Evolutionary conservation across 2,113 vertebrate species (phyloP).

Genomic region (Microcebus griseorufus): DNA sequence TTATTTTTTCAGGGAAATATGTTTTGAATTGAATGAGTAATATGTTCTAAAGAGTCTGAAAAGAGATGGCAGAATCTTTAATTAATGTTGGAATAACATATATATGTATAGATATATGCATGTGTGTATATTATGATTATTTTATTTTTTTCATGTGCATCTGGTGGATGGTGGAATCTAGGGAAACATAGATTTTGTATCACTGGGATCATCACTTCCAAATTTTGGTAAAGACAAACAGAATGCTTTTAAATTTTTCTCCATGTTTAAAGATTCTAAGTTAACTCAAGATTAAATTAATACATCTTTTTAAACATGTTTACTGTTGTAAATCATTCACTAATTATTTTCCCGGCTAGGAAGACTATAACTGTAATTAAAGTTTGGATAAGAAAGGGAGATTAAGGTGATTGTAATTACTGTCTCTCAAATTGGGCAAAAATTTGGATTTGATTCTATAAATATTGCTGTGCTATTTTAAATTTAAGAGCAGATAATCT

Average conservation of each 20-base stretch:
- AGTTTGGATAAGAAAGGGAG: neutral
- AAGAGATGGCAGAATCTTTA: neutral
- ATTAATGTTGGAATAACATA: neutral
- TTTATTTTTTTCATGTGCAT: neutral
- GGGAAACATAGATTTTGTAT: neutral
- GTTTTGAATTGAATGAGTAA: neutral
- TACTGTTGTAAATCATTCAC: neutral
- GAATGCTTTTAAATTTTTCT: neutral
- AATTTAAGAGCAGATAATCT: neutral
- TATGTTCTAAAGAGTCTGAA: neutral
- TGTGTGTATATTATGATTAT: neutral
- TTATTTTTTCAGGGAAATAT: neutral
- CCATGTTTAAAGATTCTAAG: neutral
- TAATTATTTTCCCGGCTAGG: neutral
- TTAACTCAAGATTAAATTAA: neutral
- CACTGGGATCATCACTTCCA: neutral
- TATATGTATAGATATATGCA: neutral
- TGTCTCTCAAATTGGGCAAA: neutral
- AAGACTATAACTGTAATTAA: neutral
- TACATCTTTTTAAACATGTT: neutral
- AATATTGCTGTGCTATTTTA: neutral
- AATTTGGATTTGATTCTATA: neutral
- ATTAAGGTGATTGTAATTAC: neutral
- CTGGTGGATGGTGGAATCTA: neutral
- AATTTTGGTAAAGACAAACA: neutral